Evolutionary conservation across 2,888 invertebrate genomes (phyloP).

Genomic region (Drosophila mimetica): DNA sequence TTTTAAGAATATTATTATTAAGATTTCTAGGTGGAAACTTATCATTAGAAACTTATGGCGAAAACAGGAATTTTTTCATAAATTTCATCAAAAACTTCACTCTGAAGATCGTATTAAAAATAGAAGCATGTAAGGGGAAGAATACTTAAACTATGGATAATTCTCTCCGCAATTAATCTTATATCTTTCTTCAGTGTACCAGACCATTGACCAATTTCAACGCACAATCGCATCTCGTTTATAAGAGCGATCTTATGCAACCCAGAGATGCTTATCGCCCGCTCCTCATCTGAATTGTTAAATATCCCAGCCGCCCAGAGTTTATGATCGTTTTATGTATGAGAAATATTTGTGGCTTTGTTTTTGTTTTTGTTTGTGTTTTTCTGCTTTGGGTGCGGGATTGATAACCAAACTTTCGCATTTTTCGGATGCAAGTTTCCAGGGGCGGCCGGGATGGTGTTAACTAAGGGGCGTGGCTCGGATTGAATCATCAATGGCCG

Average conservation of each 20-base stretch:
- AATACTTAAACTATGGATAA: neutral
- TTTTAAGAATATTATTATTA: too few species aligned
- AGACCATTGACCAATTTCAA: neutral
- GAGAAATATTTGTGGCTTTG: conserved; percentile 40
- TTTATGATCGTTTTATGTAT: conserved; percentile 56
- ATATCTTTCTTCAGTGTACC: neutral
- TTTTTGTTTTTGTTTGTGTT: neutral
- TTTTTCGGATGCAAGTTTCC: conserved; percentile 39
- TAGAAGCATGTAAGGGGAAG: too few species aligned
- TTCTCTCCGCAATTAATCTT: neutral
- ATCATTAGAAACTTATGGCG: too few species aligned
- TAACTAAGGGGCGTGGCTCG: conserved; percentile 45
- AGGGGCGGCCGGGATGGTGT: conserved; percentile 18
- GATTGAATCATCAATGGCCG: conserved; percentile 69
- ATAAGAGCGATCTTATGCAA: conserved; percentile 33
- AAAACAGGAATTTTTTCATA: too few species aligned
- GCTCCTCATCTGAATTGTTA: conserved; percentile 35
- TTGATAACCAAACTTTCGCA: conserved; percentile 69
- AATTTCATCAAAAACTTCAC: too few species aligned
- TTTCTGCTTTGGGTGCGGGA: neutral
- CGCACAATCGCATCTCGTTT: conserved; percentile 16
- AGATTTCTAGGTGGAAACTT: too few species aligned
- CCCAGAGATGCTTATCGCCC: conserved; percentile 25
- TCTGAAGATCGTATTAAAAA: too few species aligned
- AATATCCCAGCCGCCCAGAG: conserved; percentile 9